These are phyloP conservation scores for Automeris io DNA, from an alignment of 2,888 invertebrate species.

Conservation along the genomic window DNA sequence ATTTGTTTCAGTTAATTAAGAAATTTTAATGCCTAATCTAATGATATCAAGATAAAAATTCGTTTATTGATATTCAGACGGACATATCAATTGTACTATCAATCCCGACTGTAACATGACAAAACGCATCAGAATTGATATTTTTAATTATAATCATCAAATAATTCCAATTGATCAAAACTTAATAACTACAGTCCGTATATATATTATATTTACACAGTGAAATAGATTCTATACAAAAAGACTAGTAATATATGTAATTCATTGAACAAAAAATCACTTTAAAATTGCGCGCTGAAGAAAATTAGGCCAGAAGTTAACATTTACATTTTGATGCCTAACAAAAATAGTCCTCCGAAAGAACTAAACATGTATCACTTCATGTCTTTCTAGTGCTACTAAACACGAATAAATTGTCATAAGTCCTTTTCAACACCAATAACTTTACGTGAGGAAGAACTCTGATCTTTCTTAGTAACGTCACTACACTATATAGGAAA, in stretches of 20 bases:
- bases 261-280: neutral
- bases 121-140: slow-evolving; percentile 50
- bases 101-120: slow-evolving; percentile 63
- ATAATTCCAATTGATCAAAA: neutral
- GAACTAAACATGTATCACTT: slow-evolving; percentile 16
- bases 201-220: neutral
- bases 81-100: slow-evolving; percentile 65
- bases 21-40: slow-evolving; percentile 50
- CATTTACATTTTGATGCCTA: slow-evolving; percentile 45
- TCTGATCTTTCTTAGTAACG: slow-evolving; percentile 37
- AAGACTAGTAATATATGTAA: slow-evolving; percentile 32
- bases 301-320: slow-evolving; percentile 18
- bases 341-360: slow-evolving; percentile 33
- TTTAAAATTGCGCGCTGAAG: neutral
- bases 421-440: slow-evolving; percentile 19
- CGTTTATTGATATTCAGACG: slow-evolving; percentile 70
- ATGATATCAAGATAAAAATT: slow-evolving; percentile 72
- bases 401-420: slow-evolving; percentile 11
- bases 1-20: slow-evolving; percentile 45
- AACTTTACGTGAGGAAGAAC: slow-evolving; percentile 51
- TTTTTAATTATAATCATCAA: slow-evolving; percentile 19
- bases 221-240: neutral
- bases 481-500: slow-evolving; percentile 45
- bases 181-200: neutral
- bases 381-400: slow-evolving; percentile 13